Base-by-base conservation (phyloP, 2,888 invertebrate species). In the Habrosyne pyritoides region DNA sequence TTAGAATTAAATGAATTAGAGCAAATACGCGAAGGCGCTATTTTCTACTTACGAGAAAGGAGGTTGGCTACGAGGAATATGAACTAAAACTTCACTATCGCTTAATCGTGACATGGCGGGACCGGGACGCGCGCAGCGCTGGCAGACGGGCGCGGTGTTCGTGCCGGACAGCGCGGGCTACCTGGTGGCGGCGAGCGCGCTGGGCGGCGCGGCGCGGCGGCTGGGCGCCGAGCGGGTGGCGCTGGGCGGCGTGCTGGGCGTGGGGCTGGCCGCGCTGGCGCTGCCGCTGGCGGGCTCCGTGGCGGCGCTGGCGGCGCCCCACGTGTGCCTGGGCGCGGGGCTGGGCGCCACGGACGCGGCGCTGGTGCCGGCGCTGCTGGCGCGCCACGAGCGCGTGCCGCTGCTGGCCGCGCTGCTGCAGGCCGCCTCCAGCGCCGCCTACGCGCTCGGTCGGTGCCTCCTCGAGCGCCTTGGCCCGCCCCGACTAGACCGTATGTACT, bases 91-190 rank as follows among this genome's bases (percentile, higher is more conserved):
- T n/a, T n/a, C n/a, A n/a, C n/a, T n/a, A n/a, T n/a, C n/a, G n/a
- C 26, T 7, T 28, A 28, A 2, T 8, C 2, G 28, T 10, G 6
- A 28, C 28, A 28, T 2, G 3, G 2, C n/a, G 12, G 33, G 12
- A n/a, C 5, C 1, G 24, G n/a, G 30, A 14, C 55, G n/a, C 54
- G 10, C 18, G 22, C 71, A 84, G 86, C 79, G 82, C 14, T 90
- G 90, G 90, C 83, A 82, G 66, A 69, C 79, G 21, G 91, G 91
- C 42, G 78, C 74, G 18, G 87, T 86, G 70, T 91, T 91, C 78
- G 64, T 91, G 57, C 90, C 91, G 55, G 91, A 91, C 81, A 89
- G 89, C 70, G 73, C 74, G 56, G 91, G 86, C 57, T 91, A 91
- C 82, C 68, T 89, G 65, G 61, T 77, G 61, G 84, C 84, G n/a